phyloP scores from a whole-genome alignment of 64 coral and sea anemone genomes.

The Pachyseris speciosa region DNA sequence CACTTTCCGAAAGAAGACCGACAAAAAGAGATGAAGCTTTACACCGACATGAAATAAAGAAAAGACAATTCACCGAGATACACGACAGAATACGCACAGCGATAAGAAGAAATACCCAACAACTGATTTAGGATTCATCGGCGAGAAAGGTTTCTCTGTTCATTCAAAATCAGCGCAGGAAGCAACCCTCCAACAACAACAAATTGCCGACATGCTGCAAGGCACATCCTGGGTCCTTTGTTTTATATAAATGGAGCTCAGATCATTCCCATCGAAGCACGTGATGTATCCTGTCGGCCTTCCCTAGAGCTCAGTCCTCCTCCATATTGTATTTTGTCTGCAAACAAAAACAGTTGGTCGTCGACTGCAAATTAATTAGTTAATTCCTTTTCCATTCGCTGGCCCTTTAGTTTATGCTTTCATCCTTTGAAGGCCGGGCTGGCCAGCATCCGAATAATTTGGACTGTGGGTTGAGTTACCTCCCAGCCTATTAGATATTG shows the following conservation, averaged over 20 bases:
- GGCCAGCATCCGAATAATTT: no score
- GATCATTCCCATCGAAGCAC: no score
- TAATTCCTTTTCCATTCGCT: no score
- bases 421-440: no score
- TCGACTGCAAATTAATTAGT: no score
- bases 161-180: not conserved
- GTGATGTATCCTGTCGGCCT: not conserved
- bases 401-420: no score
- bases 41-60: not conserved
- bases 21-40: not conserved
- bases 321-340: no score
- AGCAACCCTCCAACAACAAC: conserved; percentile 36
- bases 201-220: conserved; percentile 33
- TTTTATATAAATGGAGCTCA: not conserved
- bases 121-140: not conserved
- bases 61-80: conserved; percentile 1
- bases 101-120: not conserved
- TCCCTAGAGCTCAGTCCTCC: not conserved
- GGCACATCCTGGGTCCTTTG: conserved; percentile 10
- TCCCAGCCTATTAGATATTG: no score
- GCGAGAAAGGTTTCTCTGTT: not conserved
- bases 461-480: no score
- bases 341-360: no score
- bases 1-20: conserved; percentile 44
- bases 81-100: not conserved